Base-by-base conservation (phyloP, 2,888 invertebrate genomes). In the Plutella xylostella region DNA sequence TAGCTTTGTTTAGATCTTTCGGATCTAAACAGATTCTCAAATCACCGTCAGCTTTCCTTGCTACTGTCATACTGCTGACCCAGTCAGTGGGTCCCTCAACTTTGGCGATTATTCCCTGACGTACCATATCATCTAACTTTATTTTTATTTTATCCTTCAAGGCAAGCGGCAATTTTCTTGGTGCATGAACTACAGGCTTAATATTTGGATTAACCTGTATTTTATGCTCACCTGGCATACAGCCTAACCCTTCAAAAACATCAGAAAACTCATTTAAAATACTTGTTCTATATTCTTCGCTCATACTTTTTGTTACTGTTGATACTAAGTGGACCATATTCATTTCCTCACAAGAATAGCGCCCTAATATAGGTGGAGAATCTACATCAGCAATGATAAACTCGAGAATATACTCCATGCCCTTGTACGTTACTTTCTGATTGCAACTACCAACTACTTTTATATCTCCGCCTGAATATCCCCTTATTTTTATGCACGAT, bases 41-140 rank as follows among this genome's bases (percentile, higher is more conserved):
- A 6, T 41, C 35, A 11, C 44, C 46, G 15, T 41, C 14, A 0
- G 50, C 42, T 47, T 60, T 60, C 41, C 47, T 52, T 0, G 55
- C 58, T 0, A 58, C 51, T 1, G 53, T 55, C 45, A 57, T 51
- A n/a, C 52, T 53, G 34, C 48, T 57, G 1, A 59, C 59, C 59
- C 56, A 59, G 19, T 51, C 51, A 15, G 53, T 55, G 1, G 54
- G 54, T 6, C 51, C 52, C 34, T 54, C 53, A 3, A 58, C 55
- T 43, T 52, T 55, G 1, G 43, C 46, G 9, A 59, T 54, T 2
- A 55, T 48, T 4, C 49, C 50, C 5, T 51, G 35, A 14, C 33
- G 38, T 31, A 48, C 49, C 56, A 56, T 55, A 18, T 54, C 51
- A 15, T 14, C 14, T 28, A 58, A 44, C 43, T 57, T 51, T 3